A percentile compares a stretch with the other conserved stretches of the same genome.
Conservation (phyloP, 1,140 invertebrate genomes). For the Orius insidiosus region DNA sequence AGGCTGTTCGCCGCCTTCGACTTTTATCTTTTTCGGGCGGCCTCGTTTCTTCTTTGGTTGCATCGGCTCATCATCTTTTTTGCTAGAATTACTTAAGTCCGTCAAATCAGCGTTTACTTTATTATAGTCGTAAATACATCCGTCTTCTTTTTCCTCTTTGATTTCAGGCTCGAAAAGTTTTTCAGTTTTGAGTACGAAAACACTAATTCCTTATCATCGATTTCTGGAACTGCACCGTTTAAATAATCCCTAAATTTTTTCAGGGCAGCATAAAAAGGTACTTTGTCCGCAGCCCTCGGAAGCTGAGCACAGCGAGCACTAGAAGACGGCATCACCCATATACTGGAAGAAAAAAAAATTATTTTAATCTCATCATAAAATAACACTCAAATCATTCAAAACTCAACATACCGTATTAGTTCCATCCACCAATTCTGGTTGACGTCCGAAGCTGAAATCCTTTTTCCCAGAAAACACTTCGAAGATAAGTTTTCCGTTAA, state of each 20-base stretch:
- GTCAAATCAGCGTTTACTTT: conserved; percentile 22
- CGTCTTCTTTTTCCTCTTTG: conserved; percentile 25
- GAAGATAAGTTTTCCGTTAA: conserved; percentile 96
- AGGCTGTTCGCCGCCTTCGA: conserved; percentile 24
- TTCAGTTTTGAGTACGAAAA: conserved; percentile 65
- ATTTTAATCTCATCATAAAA: neutral
- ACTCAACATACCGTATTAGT: conserved; percentile 71
- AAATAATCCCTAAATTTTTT: conserved; percentile 90
- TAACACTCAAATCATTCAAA: neutral
- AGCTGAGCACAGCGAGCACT: conserved; percentile 89
- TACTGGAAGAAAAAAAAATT: conserved; percentile 43
- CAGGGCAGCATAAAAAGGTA: conserved; percentile 87
- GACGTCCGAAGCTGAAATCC: conserved; percentile 90
- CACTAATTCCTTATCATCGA: conserved; percentile 81
- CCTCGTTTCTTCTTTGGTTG: conserved; percentile 70
- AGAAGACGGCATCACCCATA: conserved; percentile 96
- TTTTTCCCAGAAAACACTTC: conserved; percentile 95
- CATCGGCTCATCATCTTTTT: conserved; percentile 18
- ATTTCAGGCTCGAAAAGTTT: conserved; percentile 23
- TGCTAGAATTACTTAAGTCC: conserved; percentile 29
- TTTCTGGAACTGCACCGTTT: conserved; percentile 69
- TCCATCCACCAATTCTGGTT: conserved; percentile 79
- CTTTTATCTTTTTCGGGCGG: conserved; percentile 63
- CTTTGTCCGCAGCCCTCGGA: conserved; percentile 87
- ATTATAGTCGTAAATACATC: conserved; percentile 17